Evolutionary conservation across 2,797 vertebrate species (phyloP), one percentile per base, ranked within the genome.

Genomic region (Esox lucius): DNA sequence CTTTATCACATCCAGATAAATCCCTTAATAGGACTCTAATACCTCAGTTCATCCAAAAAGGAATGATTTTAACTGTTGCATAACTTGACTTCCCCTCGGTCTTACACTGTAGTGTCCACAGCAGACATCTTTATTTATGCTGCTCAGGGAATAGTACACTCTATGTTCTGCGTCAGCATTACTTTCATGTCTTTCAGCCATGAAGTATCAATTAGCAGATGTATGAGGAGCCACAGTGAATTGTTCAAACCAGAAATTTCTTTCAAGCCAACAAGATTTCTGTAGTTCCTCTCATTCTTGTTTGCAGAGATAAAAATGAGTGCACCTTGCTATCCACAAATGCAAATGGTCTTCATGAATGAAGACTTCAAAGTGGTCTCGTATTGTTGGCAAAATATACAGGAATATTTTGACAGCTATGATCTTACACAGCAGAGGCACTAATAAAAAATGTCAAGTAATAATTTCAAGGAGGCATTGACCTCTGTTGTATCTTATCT

Each of bases 291-390:
- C 39, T 65, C 24, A 2, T 59, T 64, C 35, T 73, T 73, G 71
- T 73, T 64, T 73, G 71, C 35, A n/a, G 53, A 28, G 56, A 72
- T 72, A 72, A 64, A 72, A 13, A 62, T 7, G 15, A 31, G 5
- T 33, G 31, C 35, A 59, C 53, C 59, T 35, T 56, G 31, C 35
- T 24, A n/a, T 4, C 28, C 28, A 33, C 31, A 71, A 71, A 56
- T 6, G 7, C 70, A 13, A 28, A 28, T 17, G 62, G 62, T 24
- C 62, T 31, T 16, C 28, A 9, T 33, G 62, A 19, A 65, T 33
- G 4, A 65, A 31, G 24, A 15, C 62, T 7, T 64, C 62, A 64
- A 31, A 28, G n/a, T 31, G 62, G 6, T 65, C 39, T 16, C 28
- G 62, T 31, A 5, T 65, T 65, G 15, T 65, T 16, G 4, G 28